Conservation (phyloP, 1,140 invertebrate genomes). For the Drosophila pachea region DNA sequence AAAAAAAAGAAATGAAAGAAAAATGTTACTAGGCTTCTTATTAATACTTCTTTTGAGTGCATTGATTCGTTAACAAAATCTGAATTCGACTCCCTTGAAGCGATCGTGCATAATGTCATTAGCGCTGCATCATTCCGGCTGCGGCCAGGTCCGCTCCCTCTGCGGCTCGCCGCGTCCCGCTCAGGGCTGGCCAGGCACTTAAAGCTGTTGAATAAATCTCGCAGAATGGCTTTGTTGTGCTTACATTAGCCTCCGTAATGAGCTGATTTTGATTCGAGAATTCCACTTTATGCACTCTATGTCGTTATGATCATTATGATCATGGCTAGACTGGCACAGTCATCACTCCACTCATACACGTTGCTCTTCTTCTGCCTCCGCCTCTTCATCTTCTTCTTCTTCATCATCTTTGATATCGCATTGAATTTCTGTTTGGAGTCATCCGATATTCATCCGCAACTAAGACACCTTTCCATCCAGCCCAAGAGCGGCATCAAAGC, state of each 20-base stretch:
- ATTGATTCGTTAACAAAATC: slow-evolving; percentile 47
- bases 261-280: slow-evolving; percentile 72
- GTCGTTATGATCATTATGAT: slow-evolving; percentile 39
- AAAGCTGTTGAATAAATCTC: slow-evolving; percentile 72
- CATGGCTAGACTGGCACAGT: slow-evolving; percentile 28
- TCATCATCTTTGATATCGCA: background rate
- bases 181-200: slow-evolving; percentile 42
- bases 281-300: slow-evolving; percentile 61
- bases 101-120: slow-evolving; percentile 71
- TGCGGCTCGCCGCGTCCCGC: background rate
- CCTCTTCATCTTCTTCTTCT: too few relatives aligned
- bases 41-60: slow-evolving; percentile 65
- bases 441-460: background rate
- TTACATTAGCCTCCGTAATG: slow-evolving; percentile 77
- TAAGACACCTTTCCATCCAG: too few relatives aligned
- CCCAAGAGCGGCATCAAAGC: too few relatives aligned
- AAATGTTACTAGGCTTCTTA: slow-evolving; percentile 62
- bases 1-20: slow-evolving; percentile 18
- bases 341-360: slow-evolving; percentile 7
- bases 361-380: too few relatives aligned
- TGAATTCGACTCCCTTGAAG: slow-evolving; percentile 34
- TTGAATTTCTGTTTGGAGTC: slow-evolving; percentile 1
- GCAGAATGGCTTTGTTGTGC: slow-evolving; percentile 75
- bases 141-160: background rate
- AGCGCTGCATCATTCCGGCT: slow-evolving; percentile 70